A percentile compares a stretch with the other conserved stretches of the same genome.
Conservation (phyloP, 2,113 vertebrate species). For the Electrona antarctica region DNA sequence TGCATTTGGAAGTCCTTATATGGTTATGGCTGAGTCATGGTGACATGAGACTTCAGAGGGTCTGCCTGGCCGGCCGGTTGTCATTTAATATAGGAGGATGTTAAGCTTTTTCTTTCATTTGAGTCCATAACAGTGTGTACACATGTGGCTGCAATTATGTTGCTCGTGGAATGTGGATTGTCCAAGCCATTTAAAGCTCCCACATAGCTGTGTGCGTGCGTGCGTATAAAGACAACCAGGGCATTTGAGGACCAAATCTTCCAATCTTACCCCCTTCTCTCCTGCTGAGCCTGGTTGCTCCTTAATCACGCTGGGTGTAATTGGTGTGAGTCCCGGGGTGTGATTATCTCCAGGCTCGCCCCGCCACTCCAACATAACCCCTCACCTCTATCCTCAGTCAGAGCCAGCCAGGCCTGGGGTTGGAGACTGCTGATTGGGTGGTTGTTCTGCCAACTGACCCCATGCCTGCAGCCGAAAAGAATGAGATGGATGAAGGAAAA, state of each 20-base stretch:
- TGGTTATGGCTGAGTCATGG: too few species aligned
- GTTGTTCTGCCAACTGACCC: constrained; percentile 18
- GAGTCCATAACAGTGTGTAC: not conserved
- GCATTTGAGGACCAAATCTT: constrained; percentile 23
- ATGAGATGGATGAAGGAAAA: too few species aligned
- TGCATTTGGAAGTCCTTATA: too few species aligned
- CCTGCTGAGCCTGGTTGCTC: constrained; percentile 5
- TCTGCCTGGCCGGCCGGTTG: too few species aligned
- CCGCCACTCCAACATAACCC: constrained; percentile 35
- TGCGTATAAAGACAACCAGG: constrained; percentile 28
- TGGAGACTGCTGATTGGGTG: constrained; percentile 25
- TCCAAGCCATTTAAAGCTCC: constrained; percentile 28
- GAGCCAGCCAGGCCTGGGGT: constrained; percentile 6
- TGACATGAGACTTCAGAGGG: too few species aligned
- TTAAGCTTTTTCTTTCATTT: too few species aligned
- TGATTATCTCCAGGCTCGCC: constrained; percentile 42
- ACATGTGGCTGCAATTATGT: constrained; percentile 48
- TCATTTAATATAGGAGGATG: too few species aligned
- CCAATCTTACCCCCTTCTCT: not conserved
- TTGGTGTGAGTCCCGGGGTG: constrained; percentile 34
- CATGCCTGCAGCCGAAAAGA: too few species aligned
- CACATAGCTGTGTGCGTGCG: constrained; percentile 40
- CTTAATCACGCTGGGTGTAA: constrained; percentile 52
- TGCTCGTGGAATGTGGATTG: constrained; percentile 39
- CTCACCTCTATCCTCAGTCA: constrained; percentile 21